Percentiles rank a stretch among this genome's conserved stretches.
These are phyloP conservation scores for Amblyjoppa fuscipennis DNA, from an alignment of 2,888 invertebrate genomes.

Conservation along the genomic window DNA sequence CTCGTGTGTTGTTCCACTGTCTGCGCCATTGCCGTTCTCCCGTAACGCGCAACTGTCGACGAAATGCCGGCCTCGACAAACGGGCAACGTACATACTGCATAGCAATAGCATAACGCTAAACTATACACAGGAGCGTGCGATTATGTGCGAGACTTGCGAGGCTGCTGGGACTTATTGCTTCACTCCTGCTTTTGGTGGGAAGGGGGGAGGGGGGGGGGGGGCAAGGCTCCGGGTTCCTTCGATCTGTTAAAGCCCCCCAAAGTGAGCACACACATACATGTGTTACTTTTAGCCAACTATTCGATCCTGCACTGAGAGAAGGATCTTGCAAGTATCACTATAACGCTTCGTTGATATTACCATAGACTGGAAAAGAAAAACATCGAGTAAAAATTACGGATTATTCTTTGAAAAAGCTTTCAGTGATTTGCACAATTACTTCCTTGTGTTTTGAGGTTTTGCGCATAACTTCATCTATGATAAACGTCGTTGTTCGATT, in stretches of 20 bases:
- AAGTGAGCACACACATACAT: conserved; percentile 24
- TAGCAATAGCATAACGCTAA: not conserved
- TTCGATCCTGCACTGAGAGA: not conserved
- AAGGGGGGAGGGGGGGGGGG: too few relatives aligned
- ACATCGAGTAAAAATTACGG: too few relatives aligned
- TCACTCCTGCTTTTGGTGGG: conserved; percentile 12
- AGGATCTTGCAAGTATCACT: too few relatives aligned
- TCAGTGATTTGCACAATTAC: too few relatives aligned
- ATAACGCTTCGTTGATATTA: too few relatives aligned
- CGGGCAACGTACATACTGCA: conserved; percentile 1
- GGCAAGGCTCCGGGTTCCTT: conserved; percentile 9
- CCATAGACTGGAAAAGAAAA: too few relatives aligned
- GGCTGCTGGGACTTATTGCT: conserved; percentile 46
- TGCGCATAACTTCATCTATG: too few relatives aligned
- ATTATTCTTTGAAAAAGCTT: too few relatives aligned
- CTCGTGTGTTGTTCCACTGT: conserved; percentile 67
- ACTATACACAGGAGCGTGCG: conserved; percentile 4
- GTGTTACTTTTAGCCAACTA: not conserved
- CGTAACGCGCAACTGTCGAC: conserved; percentile 79
- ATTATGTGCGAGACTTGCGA: conserved; percentile 40
- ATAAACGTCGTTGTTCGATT: too few relatives aligned
- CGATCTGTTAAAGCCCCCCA: conserved; percentile 34
- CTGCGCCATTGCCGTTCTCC: conserved; percentile 69
- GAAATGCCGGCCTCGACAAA: conserved; percentile 71
- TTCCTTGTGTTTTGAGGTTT: too few relatives aligned